Conservation (phyloP, 1,140 invertebrate species). For the Galleria mellonella region DNA sequence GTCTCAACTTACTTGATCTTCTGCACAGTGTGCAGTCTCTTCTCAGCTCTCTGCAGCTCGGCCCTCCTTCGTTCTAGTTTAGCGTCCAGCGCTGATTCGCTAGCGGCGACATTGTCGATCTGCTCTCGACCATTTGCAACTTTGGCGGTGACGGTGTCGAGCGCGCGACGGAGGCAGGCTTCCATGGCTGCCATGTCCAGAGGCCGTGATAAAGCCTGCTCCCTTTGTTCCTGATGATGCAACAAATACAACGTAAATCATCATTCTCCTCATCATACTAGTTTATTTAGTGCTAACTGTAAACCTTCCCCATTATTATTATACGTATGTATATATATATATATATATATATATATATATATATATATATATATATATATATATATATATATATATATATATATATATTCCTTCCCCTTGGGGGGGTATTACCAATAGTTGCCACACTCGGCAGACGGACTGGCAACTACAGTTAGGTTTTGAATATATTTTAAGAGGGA, state of each 20-base stretch:
- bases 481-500: no score
- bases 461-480: no score
- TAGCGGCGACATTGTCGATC: slow-evolving; percentile 89
- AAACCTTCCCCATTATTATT: no score
- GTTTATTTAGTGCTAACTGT: no score
- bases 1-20: slow-evolving; percentile 84
- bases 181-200: slow-evolving; percentile 91
- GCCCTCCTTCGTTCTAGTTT: slow-evolving; percentile 94
- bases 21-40: slow-evolving; percentile 92
- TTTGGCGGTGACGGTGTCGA: slow-evolving; percentile 80
- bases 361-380: no score
- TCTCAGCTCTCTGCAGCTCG: slow-evolving; percentile 94
- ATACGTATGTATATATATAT: no score
- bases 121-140: slow-evolving; percentile 83
- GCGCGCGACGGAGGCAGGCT: slow-evolving; percentile 80
- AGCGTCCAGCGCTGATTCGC: slow-evolving; percentile 89
- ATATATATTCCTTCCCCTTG: no score
- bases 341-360: no score
- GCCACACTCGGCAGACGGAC: no score
- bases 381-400: no score
- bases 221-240: slow-evolving; percentile 51
- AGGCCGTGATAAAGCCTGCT: slow-evolving; percentile 76
- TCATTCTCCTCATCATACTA: no score
- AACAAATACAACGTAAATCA: background rate
- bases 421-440: no score